These are phyloP conservation scores for Lymantria dispar DNA, from an alignment of 2,888 invertebrate species.

Conservation along the genomic window DNA sequence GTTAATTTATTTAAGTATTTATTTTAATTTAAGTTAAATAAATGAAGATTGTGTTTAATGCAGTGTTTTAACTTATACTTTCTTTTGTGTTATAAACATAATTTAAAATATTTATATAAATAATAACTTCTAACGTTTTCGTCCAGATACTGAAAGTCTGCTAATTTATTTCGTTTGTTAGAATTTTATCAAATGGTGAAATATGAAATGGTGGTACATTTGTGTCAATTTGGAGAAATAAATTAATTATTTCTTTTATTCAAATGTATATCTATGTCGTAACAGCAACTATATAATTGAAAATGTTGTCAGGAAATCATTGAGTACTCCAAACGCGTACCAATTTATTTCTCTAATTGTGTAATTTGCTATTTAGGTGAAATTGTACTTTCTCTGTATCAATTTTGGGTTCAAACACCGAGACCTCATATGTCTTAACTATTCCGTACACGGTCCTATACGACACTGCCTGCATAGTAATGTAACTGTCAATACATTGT, in stretches of 20 bases:
- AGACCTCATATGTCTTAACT: conserved; percentile 37
- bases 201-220: too few species aligned
- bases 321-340: conserved; percentile 12
- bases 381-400: conserved; percentile 69
- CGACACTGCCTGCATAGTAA: conserved; percentile 58
- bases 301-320: not conserved
- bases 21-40: conserved; percentile 25
- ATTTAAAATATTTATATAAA: too few species aligned
- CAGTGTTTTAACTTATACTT: conserved; percentile 1
- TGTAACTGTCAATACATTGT: conserved; percentile 39
- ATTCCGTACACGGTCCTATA: conserved; percentile 59
- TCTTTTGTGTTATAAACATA: too few species aligned
- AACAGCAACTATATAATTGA: too few species aligned
- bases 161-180: too few species aligned
- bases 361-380: conserved; percentile 50
- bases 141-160: too few species aligned
- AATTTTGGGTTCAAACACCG: conserved; percentile 54
- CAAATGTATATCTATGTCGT: too few species aligned
- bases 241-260: too few species aligned
- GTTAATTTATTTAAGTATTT: conserved; percentile 33
- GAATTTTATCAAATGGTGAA: too few species aligned
- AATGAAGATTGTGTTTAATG: conserved; percentile 18
- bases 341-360: conserved; percentile 25
- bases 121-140: too few species aligned
- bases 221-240: too few species aligned